Evolutionary conservation across 2,797 vertebrate genomes (phyloP).

Genomic region (Esox masquinongy): DNA sequence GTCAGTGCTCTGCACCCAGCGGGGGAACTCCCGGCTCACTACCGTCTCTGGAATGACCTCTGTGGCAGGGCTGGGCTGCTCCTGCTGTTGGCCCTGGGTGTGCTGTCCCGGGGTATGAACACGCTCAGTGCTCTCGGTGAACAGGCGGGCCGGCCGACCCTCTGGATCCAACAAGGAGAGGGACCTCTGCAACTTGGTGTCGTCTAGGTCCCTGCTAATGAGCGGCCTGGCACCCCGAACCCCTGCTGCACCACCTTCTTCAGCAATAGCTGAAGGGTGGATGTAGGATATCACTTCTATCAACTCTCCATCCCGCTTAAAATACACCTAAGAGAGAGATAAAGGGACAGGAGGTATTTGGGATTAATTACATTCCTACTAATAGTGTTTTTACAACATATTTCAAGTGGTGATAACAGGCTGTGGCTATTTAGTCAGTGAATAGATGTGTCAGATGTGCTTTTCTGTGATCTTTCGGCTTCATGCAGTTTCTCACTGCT

Average conservation of each 20-base stretch:
- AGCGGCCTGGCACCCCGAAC: constrained; percentile 79
- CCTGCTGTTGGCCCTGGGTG: constrained; percentile 74
- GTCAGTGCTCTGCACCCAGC: constrained; percentile 91
- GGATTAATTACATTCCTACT: not conserved
- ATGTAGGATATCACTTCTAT: constrained; percentile 89
- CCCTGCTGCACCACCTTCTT: constrained; percentile 69
- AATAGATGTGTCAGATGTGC: constrained; percentile 2
- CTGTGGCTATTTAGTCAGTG: not conserved
- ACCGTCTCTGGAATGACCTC: constrained; percentile 93
- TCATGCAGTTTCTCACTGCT: constrained; percentile 34
- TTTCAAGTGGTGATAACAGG: not conserved
- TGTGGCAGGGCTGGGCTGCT: constrained; percentile 78
- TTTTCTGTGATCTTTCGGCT: constrained; percentile 23
- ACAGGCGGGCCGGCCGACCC: constrained; percentile 62
- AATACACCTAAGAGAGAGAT: constrained; percentile 84
- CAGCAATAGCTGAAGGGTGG: constrained; percentile 70
- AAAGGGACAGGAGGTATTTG: constrained; percentile 1
- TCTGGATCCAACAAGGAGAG: constrained; percentile 85
- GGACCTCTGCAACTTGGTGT: constrained; percentile 92
- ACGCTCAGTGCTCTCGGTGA: constrained; percentile 75
- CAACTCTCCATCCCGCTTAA: constrained; percentile 91
- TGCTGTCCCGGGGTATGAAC: constrained; percentile 62
- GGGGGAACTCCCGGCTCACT: constrained; percentile 94
- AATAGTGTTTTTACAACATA: not conserved
- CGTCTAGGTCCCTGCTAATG: constrained; percentile 89